A percentile compares a stretch with the other conserved stretches of the same genome.
Conservation (phyloP, 2,888 invertebrate genomes). For the Ochlodes sylvanus region DNA sequence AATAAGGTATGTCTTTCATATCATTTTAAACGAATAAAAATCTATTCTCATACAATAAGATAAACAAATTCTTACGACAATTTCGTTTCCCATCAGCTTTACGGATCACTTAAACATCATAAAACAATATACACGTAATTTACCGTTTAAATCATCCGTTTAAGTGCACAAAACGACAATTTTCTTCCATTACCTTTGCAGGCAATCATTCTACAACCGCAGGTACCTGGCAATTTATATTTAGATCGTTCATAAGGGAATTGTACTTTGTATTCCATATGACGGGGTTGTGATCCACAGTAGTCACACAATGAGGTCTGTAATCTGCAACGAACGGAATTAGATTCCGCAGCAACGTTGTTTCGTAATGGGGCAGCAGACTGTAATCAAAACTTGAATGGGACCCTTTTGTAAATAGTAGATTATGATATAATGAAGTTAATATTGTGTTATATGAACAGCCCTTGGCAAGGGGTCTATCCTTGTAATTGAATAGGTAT, state of each 20-base stretch:
- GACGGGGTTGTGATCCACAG: background rate
- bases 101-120: no score
- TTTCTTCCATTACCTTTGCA: background rate
- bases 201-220: background rate
- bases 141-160: no score
- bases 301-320: background rate
- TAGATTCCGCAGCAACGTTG: conserved; percentile 1
- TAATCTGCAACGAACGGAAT: conserved; percentile 6
- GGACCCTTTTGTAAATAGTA: background rate
- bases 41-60: no score
- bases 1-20: no score
- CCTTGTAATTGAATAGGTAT: no score
- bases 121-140: no score
- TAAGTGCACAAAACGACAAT: background rate
- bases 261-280: conserved; percentile 2
- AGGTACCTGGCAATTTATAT: background rate
- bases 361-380: conserved; percentile 3
- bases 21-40: no score
- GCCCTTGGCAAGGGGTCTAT: no score
- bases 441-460: no score
- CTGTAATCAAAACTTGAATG: conserved; percentile 9
- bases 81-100: no score
- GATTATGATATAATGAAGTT: no score
- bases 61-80: no score
- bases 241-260: conserved; percentile 4